These are phyloP conservation scores for Leiothrix lutea DNA, from an alignment of 2,113 vertebrate genomes.

Conservation along the genomic window DNA sequence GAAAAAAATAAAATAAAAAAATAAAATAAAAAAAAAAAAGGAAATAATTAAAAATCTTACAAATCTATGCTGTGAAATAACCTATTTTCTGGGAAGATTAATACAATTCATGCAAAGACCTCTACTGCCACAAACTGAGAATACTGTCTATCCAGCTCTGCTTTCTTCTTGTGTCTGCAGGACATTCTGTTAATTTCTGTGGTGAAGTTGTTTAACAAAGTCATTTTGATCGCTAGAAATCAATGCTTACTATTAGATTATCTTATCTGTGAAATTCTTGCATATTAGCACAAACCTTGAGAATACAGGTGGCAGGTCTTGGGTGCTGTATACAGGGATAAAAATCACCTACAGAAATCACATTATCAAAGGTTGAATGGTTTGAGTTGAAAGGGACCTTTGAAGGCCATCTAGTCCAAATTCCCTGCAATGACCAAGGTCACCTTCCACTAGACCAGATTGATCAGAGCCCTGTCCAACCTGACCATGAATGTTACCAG, in stretches of 20 bases:
- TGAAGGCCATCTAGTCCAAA: neutral
- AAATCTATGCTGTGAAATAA: neutral
- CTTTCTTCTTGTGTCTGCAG: neutral
- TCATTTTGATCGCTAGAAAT: neutral
- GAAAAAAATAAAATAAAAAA: too few species aligned
- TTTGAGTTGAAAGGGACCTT: neutral
- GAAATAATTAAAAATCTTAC: neutral
- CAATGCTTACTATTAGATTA: neutral
- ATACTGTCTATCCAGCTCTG: neutral
- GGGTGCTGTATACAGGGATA: neutral
- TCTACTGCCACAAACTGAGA: neutral
- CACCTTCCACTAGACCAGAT: neutral
- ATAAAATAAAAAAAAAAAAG: too few species aligned
- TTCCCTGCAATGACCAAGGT: neutral
- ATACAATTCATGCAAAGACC: neutral
- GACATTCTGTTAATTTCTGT: neutral
- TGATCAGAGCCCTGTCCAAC: neutral
- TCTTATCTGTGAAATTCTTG: neutral
- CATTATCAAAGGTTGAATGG: neutral
- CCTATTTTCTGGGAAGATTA: neutral
- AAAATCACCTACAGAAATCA: neutral
- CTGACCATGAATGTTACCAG: neutral
- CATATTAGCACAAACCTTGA: neutral
- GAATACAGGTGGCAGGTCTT: neutral
- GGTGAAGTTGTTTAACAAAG: neutral